Evolutionary conservation across 1,140 invertebrate genomes (phyloP).

Genomic region (Ladona fulva): DNA sequence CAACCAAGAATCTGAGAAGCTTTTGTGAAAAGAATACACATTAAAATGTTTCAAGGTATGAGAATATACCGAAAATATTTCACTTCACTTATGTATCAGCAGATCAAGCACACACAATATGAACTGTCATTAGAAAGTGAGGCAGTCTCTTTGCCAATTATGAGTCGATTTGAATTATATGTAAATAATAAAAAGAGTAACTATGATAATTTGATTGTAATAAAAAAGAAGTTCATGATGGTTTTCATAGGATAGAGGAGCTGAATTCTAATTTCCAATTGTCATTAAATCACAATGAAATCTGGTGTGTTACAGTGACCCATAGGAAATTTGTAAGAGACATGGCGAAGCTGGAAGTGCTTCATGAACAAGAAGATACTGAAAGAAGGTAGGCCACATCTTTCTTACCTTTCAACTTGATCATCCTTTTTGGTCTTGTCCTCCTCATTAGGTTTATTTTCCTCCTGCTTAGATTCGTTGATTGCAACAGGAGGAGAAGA

Average conservation of each 20-base stretch:
- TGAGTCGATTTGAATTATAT: neutral
- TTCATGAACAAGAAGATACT: constrained; percentile 17
- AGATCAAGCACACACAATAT: neutral
- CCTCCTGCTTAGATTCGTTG: constrained; percentile 18
- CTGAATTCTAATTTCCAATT: neutral
- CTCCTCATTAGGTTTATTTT: constrained; percentile 19
- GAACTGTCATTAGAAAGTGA: neutral
- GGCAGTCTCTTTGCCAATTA: neutral
- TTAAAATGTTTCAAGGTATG: neutral
- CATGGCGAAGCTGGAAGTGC: constrained; percentile 1
- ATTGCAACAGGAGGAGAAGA: constrained; percentile 3
- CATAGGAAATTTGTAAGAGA: neutral
- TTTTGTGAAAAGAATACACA: neutral
- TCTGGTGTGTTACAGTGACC: neutral
- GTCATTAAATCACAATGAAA: constrained; percentile 6
- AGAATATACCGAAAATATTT: neutral
- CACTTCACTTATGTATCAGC: neutral
- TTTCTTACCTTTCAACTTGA: constrained; percentile 21
- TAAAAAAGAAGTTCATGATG: neutral
- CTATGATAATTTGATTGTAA: neutral
- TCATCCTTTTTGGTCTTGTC: constrained; percentile 18
- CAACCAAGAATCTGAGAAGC: neutral
- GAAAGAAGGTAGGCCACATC: constrained; percentile 16
- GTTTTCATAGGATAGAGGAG: neutral
- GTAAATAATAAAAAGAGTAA: neutral